phyloP scores from a whole-genome alignment of 2,888 invertebrate genomes.

The Ferrisia virgata region DNA sequence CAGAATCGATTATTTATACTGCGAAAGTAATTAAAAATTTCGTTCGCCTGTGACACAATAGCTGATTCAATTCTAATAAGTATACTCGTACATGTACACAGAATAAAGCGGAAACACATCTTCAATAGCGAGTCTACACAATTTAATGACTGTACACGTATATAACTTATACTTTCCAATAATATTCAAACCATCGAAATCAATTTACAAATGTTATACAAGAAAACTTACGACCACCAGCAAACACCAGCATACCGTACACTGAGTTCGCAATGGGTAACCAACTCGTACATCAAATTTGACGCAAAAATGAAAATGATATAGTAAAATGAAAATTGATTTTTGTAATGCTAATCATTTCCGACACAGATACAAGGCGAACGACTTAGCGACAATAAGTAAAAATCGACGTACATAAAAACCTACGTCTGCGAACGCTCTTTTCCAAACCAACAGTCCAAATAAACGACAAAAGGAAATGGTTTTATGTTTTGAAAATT shows the following conservation, averaged over 20 bases:
- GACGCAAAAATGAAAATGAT: background rate
- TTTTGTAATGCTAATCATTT: constrained; percentile 14
- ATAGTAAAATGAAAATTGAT: background rate
- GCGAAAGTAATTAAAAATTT: background rate
- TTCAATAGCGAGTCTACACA: no score
- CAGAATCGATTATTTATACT: background rate
- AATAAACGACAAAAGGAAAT: constrained; percentile 31
- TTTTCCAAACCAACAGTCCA: background rate
- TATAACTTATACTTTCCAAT: no score
- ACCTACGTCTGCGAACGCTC: background rate
- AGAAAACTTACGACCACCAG: background rate
- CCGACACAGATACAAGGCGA: background rate
- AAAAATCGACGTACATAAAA: background rate
- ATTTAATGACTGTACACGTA: no score
- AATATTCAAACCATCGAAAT: no score
- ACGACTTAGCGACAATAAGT: background rate
- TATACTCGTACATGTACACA: no score
- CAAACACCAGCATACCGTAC: no score
- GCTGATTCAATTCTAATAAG: background rate
- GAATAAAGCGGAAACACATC: no score
- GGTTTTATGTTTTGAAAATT: constrained; percentile 30
- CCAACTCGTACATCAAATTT: background rate
- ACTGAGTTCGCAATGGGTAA: no score
- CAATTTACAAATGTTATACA: no score
- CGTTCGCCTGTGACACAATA: background rate